phyloP scores from a whole-genome alignment of 1,140 invertebrate species.

The Batillaria attramentaria region DNA sequence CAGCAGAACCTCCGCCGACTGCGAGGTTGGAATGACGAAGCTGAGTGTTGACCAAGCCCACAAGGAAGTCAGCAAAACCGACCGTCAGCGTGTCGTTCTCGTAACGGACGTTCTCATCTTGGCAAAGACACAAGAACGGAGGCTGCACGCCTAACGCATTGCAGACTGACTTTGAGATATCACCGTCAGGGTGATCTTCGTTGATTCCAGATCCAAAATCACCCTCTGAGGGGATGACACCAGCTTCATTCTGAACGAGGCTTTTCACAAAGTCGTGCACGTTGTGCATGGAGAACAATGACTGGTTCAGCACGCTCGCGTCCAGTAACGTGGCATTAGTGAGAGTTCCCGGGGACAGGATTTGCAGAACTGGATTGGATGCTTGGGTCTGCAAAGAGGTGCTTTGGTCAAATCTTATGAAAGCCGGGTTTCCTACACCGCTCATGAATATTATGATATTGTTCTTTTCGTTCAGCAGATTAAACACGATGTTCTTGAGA shows the following conservation, averaged over 20 bases:
- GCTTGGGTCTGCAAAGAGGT: slow-evolving; percentile 9
- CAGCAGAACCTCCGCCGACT: too few relatives aligned
- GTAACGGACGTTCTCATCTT: slow-evolving; percentile 6
- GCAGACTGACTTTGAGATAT: neutral
- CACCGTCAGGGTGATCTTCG: neutral
- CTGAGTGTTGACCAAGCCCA: neutral
- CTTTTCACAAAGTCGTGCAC: slow-evolving; percentile 4
- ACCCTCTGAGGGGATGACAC: neutral
- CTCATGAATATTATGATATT: neutral
- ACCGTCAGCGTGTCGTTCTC: slow-evolving; percentile 24
- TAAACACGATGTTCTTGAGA: slow-evolving; percentile 9
- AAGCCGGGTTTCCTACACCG: slow-evolving; percentile 3
- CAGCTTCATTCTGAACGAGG: neutral
- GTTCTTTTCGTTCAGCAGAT: neutral
- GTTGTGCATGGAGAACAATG: neutral
- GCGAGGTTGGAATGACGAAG: too few relatives aligned
- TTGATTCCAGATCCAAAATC: neutral
- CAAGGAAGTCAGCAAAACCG: slow-evolving; percentile 10
- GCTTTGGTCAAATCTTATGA: slow-evolving; percentile 14
- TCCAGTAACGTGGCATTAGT: too few relatives aligned
- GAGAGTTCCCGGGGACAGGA: neutral
- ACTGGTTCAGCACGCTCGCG: neutral
- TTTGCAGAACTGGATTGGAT: slow-evolving; percentile 5
- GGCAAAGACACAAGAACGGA: slow-evolving; percentile 19
- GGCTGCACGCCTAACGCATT: slow-evolving; percentile 5